phyloP scores from a whole-genome alignment of 2,888 invertebrate genomes.

The Dolichomitus sp. region DNA sequence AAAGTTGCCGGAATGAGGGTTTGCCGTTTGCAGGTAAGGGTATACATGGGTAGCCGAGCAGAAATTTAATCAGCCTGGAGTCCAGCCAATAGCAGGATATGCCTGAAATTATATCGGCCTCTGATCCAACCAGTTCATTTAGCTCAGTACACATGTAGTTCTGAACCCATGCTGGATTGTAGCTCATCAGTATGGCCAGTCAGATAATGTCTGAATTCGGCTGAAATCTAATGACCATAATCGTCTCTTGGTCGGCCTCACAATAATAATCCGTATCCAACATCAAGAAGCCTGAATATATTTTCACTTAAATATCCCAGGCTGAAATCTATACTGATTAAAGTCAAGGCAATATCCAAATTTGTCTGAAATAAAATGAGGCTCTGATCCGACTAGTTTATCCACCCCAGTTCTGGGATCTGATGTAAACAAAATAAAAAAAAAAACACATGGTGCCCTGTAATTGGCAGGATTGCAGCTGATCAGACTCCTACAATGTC shows the following conservation, averaged over 20 bases:
- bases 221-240: neutral
- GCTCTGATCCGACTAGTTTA: too few species aligned
- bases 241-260: neutral
- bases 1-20: neutral
- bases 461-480: too few species aligned
- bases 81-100: neutral
- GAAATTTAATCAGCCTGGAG: constrained; percentile 11
- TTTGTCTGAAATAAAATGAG: too few species aligned
- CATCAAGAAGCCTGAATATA: neutral
- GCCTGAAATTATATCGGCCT: neutral
- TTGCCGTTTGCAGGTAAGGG: neutral
- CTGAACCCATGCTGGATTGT: neutral
- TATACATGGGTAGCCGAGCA: neutral
- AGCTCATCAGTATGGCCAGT: neutral
- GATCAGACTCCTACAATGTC: too few species aligned
- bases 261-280: neutral
- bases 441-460: too few species aligned
- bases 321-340: too few species aligned
- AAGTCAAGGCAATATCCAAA: too few species aligned
- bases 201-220: neutral
- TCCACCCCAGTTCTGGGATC: too few species aligned
- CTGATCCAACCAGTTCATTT: neutral
- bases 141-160: neutral
- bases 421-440: too few species aligned
- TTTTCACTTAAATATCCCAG: neutral